Conservation (phyloP, 2,888 invertebrate species). For the Perithous albicinctus region DNA sequence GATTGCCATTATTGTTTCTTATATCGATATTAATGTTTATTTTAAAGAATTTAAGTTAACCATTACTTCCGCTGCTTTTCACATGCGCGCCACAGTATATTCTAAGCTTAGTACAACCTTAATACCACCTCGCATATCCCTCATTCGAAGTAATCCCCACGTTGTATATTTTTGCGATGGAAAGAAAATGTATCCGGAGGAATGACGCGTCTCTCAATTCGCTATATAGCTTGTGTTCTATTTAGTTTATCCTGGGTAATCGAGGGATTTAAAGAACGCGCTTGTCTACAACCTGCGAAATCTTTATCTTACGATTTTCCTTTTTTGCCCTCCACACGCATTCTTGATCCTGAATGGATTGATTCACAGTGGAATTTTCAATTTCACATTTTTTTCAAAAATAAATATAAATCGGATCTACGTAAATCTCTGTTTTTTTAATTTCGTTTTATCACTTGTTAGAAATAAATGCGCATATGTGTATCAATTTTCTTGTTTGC, state of each 20-base stretch:
- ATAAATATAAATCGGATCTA: too few species aligned
- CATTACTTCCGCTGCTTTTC: too few species aligned
- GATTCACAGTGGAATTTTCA: too few species aligned
- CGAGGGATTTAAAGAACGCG: conserved; percentile 1
- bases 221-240: not conserved
- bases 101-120: not conserved
- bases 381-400: too few species aligned
- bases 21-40: not conserved
- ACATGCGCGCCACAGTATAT: too few species aligned
- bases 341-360: too few species aligned
- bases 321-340: too few species aligned
- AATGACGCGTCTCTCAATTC: conserved; percentile 1
- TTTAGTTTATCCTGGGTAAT: not conserved
- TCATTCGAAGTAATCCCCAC: not conserved
- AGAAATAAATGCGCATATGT: too few species aligned
- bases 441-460: too few species aligned
- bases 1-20: not conserved
- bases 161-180: not conserved
- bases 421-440: too few species aligned
- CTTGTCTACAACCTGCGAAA: not conserved
- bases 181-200: not conserved
- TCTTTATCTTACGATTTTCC: not conserved
- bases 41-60: too few species aligned
- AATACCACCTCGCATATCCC: not conserved
- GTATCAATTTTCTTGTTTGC: too few species aligned